These are phyloP conservation scores for Heliconius erato DNA, from an alignment of 2,888 invertebrate species.

Conservation along the genomic window DNA sequence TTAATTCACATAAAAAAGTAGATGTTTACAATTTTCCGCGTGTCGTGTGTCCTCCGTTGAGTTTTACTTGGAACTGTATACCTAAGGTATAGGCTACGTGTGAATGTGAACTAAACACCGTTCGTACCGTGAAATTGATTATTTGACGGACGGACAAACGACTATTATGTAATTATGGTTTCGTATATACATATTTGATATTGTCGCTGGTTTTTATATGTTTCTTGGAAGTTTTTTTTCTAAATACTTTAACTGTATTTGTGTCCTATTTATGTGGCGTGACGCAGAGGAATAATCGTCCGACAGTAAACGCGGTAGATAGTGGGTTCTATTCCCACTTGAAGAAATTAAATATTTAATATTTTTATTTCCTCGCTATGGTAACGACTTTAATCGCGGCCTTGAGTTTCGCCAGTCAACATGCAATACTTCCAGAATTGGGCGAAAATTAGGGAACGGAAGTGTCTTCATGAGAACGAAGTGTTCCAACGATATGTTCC, in stretches of 20 bases:
- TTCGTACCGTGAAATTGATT: slow-evolving; percentile 50
- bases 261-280: too few species aligned
- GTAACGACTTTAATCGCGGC: too few species aligned
- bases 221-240: background rate
- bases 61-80: slow-evolving; percentile 57
- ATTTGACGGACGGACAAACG: slow-evolving; percentile 38
- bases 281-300: too few species aligned
- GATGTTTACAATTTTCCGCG: slow-evolving; percentile 54
- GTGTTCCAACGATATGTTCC: too few species aligned
- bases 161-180: slow-evolving; percentile 25
- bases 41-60: slow-evolving; percentile 56
- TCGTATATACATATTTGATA: slow-evolving; percentile 14
- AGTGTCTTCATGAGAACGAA: too few species aligned
- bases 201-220: background rate
- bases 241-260: background rate
- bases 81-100: slow-evolving; percentile 51
- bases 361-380: too few species aligned
- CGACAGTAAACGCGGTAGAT: too few species aligned
- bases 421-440: background rate
- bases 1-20: slow-evolving; percentile 38
- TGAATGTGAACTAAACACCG: slow-evolving; percentile 57
- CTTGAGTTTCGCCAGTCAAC: background rate
- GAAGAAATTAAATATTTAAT: too few species aligned
- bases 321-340: too few species aligned
- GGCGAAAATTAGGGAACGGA: background rate